Base-by-base conservation (phyloP, 1,140 invertebrate species). In the Diprion similis region DNA sequence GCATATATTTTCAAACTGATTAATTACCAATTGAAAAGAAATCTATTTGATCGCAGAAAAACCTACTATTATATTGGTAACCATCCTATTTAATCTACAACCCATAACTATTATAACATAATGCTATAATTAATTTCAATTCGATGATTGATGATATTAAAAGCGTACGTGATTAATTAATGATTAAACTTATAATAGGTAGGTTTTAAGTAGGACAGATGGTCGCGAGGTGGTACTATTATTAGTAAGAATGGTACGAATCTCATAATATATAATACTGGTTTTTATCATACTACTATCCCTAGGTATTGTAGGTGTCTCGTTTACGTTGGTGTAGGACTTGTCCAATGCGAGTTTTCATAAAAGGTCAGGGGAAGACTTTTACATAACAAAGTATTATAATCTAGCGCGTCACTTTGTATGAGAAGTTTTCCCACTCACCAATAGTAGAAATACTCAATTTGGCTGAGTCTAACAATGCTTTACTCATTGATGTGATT, bases 401-500 rank as follows among this genome's bases (percentile, higher is more conserved):
- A 59, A 59, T 8, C 11, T 17, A 59, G 51, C 51, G 11, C n/a
- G n/a, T 9, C n/a, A 17, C 51, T 59, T 59, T 59, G 24, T 37
- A 4, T 59, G 4, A 59, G 51, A 59, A 59, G n/a, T 17, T 59
- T 15, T 59, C n/a, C 51, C 51, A 59, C 11, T 17, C 11, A 59
- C 24, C 24, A 37, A 15, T 59, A 59, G 51, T 17, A 17, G 51
- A 59, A 59, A 59, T 59, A 8, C 51, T 59, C 51, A 59, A 59
- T 59, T 59, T 59, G 51, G 51, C 51, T 59, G 3, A 59, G 51
- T 59, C 51, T 59, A 59, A 59, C 51, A 59, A 59, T 59, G 51
- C 72, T 80, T 82, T 84, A 85, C 82, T 85, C 83, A 85, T 85
- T 78, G 80, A 86, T 86, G 85, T 86, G 84, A 86, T 86, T 86